Conservation (phyloP, 2,797 vertebrate genomes). For the Acrocephalus scirpaceus region DNA sequence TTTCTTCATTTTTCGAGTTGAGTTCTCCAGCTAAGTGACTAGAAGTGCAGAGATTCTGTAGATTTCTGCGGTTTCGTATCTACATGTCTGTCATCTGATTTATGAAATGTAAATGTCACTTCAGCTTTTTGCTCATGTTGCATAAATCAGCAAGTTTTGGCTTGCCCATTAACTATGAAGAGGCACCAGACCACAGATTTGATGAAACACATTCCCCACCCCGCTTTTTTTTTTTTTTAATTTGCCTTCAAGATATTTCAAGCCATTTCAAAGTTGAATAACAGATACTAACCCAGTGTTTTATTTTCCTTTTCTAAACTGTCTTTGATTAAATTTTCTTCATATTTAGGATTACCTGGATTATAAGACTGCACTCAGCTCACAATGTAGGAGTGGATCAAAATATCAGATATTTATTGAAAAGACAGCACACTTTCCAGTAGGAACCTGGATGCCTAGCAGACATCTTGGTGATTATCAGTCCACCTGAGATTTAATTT, state of each 20-base stretch:
- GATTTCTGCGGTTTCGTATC: not conserved
- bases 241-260: not conserved
- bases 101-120: constrained; percentile 1
- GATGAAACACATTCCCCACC: not conserved
- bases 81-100: not conserved
- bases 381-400: not conserved
- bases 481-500: not conserved
- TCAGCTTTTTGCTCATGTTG: constrained; percentile 1
- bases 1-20: not conserved
- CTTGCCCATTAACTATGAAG: not conserved
- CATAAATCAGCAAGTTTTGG: constrained; percentile 10
- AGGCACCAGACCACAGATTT: not conserved
- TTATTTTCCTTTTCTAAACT: not conserved
- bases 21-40: not conserved
- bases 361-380: not conserved
- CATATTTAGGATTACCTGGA: not conserved
- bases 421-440: not conserved
- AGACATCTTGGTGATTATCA: not conserved
- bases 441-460: not conserved
- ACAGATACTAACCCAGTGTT: not conserved
- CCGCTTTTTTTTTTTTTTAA: too few relatives aligned
- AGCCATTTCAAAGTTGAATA: not conserved
- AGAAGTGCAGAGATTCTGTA: not conserved
- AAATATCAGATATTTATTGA: not conserved
- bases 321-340: not conserved